Conservation (phyloP, 2,113 vertebrate genomes). For the Bubo scandiacus region DNA sequence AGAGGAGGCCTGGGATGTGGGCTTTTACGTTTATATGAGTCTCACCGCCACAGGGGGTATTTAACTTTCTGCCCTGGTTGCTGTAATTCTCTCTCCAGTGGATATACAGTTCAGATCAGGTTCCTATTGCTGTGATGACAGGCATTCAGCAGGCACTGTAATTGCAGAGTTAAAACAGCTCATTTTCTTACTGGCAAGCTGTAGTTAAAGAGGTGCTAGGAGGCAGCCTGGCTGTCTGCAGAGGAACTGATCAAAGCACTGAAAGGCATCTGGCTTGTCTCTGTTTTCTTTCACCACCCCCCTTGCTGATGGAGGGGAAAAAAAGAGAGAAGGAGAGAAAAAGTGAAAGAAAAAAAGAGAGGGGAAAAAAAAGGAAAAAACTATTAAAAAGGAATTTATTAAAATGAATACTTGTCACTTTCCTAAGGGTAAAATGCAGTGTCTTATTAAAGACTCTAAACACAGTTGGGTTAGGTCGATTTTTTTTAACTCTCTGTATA, state of each 20-base stretch:
- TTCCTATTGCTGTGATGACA: constrained; percentile 83
- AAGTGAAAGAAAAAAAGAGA: background rate
- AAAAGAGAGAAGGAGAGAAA: constrained; percentile 38
- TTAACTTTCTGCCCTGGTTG: constrained; percentile 73
- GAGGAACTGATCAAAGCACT: constrained; percentile 82
- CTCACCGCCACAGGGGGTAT: constrained; percentile 67
- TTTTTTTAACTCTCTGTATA: constrained; percentile 21
- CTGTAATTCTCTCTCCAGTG: constrained; percentile 75
- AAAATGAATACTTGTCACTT: constrained; percentile 80
- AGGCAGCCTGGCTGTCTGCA: constrained; percentile 86
- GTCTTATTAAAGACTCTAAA: constrained; percentile 61
- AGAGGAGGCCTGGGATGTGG: background rate
- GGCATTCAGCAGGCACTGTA: constrained; percentile 82
- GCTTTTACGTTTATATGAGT: constrained; percentile 65
- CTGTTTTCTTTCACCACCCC: constrained; percentile 80
- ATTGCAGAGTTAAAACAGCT: constrained; percentile 81
- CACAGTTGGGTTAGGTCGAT: background rate
- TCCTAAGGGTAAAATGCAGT: constrained; percentile 71
- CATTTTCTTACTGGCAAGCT: constrained; percentile 82
- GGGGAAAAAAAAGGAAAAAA: constrained; percentile 49
- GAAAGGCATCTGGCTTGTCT: constrained; percentile 85
- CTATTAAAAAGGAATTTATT: constrained; percentile 81
- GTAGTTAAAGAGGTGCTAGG: constrained; percentile 81
- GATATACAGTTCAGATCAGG: constrained; percentile 74
- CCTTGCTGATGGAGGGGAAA: constrained; percentile 52